Evolutionary conservation across 2,113 vertebrate species (phyloP).

Genomic region (Alligator sinensis): DNA sequence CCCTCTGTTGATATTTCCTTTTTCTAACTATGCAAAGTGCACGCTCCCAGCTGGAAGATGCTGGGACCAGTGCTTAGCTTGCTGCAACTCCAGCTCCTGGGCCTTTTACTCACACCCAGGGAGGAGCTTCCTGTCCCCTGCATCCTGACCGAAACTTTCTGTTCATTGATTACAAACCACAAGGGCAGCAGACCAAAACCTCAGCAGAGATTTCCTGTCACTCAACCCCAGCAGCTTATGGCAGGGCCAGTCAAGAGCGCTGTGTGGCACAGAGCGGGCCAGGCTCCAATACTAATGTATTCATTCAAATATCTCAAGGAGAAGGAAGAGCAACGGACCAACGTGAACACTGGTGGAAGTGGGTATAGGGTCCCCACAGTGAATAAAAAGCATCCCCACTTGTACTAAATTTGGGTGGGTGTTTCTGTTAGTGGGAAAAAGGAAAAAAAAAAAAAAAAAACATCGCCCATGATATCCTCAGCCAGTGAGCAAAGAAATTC

Average conservation of each 20-base stretch:
- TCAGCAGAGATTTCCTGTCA: rapidly evolving
- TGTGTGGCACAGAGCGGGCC: not conserved
- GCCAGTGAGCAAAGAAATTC: not conserved
- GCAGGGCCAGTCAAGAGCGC: not conserved
- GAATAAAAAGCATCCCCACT: not conserved
- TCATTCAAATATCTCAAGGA: not conserved
- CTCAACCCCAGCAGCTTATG: not conserved
- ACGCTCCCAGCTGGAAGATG: not conserved
- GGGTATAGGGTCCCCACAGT: too few relatives aligned
- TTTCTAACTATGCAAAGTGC: too few relatives aligned
- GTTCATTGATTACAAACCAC: constrained; percentile 32
- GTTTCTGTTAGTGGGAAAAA: not conserved
- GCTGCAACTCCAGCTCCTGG: not conserved
- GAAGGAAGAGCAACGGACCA: not conserved
- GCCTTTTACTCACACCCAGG: not conserved
- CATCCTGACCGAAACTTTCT: not conserved
- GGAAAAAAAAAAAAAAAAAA: not conserved
- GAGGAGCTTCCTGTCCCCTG: not conserved
- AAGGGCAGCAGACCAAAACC: constrained; percentile 45
- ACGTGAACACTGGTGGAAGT: not conserved
- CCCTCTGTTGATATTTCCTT: too few relatives aligned
- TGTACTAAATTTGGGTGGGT: not conserved
- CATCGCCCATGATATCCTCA: not conserved
- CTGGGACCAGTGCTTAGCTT: too few relatives aligned
- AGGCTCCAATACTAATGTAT: not conserved